phyloP scores from a whole-genome alignment of 1,140 invertebrate genomes.

The Leptinotarsa defecta region DNA sequence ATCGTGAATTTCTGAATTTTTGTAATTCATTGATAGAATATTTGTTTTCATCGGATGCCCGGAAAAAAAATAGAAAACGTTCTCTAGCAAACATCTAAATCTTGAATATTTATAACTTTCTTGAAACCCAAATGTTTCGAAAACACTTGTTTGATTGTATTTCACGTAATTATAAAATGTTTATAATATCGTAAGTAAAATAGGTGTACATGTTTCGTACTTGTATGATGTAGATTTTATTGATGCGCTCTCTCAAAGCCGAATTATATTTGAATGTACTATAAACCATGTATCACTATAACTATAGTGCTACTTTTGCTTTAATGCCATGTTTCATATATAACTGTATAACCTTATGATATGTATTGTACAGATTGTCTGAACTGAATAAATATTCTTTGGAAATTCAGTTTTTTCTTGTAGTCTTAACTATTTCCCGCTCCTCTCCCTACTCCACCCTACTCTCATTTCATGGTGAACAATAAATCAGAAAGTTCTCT shows the following conservation, averaged over 20 bases:
- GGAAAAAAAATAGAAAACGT: too few species aligned
- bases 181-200: conserved; percentile 49
- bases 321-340: conserved; percentile 58
- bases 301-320: conserved; percentile 52
- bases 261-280: conserved; percentile 52
- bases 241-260: conserved; percentile 49
- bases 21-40: too few species aligned
- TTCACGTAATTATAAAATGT: conserved; percentile 47
- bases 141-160: conserved; percentile 16
- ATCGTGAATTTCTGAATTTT: too few species aligned
- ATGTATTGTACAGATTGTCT: conserved; percentile 59
- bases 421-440: too few species aligned
- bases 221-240: conserved; percentile 44
- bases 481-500: too few species aligned
- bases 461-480: too few species aligned
- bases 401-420: conserved; percentile 36
- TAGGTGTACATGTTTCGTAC: conserved; percentile 49
- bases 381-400: conserved; percentile 59
- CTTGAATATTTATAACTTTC: too few species aligned
- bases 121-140: not conserved
- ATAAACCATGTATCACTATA: conserved; percentile 50
- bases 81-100: too few species aligned
- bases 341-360: conserved; percentile 56
- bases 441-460: too few species aligned
- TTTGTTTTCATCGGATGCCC: too few species aligned